Evolutionary conservation across 2,113 vertebrate genomes (phyloP).

Genomic region (Terrapene triunguis): DNA sequence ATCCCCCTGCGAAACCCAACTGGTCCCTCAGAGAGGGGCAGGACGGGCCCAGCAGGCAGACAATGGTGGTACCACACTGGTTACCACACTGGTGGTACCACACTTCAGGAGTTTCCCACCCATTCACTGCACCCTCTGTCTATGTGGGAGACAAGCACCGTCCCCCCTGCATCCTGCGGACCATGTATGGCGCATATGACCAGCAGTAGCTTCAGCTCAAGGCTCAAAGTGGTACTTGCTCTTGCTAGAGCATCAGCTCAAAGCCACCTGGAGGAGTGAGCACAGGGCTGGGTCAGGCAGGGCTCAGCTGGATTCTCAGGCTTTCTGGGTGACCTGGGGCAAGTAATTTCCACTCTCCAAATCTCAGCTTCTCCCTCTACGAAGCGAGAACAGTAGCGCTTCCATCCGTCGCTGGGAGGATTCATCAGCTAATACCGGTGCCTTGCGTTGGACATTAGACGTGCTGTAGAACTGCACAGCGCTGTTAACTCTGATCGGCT

Average conservation of each 20-base stretch:
- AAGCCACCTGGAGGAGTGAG: background rate
- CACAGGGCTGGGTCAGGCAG: background rate
- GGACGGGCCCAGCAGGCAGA: background rate
- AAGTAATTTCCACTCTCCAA: background rate
- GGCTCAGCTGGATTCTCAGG: background rate
- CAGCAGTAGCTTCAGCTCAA: background rate
- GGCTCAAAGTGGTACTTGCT: background rate
- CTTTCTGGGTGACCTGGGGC: background rate
- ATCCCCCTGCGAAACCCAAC: background rate
- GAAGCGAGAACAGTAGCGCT: rapidly evolving
- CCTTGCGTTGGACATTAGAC: background rate
- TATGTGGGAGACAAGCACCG: background rate
- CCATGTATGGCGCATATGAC: background rate
- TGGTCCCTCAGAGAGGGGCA: background rate
- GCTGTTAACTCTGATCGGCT: background rate
- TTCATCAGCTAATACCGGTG: background rate
- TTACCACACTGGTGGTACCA: too few relatives aligned
- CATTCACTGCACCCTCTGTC: background rate
- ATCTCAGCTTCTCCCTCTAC: background rate
- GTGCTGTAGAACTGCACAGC: background rate
- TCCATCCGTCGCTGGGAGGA: background rate
- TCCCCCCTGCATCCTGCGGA: background rate
- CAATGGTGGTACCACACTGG: background rate
- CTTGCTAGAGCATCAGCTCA: background rate
- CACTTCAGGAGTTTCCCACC: background rate